Percentiles rank a stretch among this genome's conserved stretches.
phyloP scores from a whole-genome alignment of 1,140 invertebrate species.

The Dendroctonus valens region DNA sequence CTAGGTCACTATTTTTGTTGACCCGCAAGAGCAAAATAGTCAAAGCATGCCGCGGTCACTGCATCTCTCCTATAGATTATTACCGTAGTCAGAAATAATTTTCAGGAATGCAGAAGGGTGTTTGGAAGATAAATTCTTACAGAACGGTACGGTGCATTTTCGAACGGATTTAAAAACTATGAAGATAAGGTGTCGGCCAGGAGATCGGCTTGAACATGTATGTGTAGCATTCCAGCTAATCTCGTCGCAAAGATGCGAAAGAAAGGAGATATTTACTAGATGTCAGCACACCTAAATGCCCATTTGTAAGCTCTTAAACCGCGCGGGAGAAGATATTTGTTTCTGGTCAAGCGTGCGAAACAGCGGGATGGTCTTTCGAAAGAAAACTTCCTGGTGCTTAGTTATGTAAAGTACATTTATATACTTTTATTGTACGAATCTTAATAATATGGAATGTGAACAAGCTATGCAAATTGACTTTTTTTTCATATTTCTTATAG shows the following conservation, averaged over 20 bases:
- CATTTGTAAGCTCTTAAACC: slow-evolving; percentile 22
- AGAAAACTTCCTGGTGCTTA: slow-evolving; percentile 23
- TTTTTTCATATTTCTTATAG: too few species aligned
- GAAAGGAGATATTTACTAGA: slow-evolving; percentile 27
- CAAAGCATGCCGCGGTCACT: slow-evolving; percentile 19
- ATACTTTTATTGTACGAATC: too few species aligned
- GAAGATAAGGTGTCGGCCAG: slow-evolving; percentile 22
- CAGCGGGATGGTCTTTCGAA: slow-evolving; percentile 20
- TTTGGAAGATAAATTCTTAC: slow-evolving; percentile 31
- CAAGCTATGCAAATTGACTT: too few species aligned
- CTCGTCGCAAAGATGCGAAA: slow-evolving; percentile 17
- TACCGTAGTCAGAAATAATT: slow-evolving; percentile 25
- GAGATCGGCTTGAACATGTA: slow-evolving; percentile 21
- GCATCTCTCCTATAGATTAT: slow-evolving; percentile 14
- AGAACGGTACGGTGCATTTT: slow-evolving; percentile 18
- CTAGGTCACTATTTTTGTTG: slow-evolving; percentile 7
- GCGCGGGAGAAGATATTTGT: slow-evolving; percentile 25
- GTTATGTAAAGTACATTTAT: too few species aligned
- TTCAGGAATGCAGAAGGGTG: slow-evolving; percentile 27
- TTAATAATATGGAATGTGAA: too few species aligned
- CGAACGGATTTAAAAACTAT: slow-evolving; percentile 13
- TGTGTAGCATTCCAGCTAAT: slow-evolving; percentile 30
- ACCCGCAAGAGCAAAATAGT: slow-evolving; percentile 9
- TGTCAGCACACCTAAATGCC: slow-evolving; percentile 29
- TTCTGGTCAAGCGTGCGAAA: slow-evolving; percentile 27